phyloP scores from a whole-genome alignment of 2,797 vertebrate species.

The Chaetophractus vellerosus region DNA sequence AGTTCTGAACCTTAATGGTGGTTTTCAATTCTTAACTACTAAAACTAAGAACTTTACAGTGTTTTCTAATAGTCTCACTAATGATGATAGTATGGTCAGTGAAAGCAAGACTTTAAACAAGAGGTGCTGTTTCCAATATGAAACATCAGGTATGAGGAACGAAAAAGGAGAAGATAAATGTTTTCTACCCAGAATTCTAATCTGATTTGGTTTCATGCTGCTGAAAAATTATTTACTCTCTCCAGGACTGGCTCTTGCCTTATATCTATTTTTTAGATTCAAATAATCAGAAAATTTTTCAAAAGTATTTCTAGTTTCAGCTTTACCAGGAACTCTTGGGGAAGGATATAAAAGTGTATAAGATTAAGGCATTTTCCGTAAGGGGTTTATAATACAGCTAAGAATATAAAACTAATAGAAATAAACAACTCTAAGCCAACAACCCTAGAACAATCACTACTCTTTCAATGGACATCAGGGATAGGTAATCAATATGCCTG shows the following conservation, averaged over 20 bases:
- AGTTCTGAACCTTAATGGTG: neutral
- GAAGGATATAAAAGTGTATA: neutral
- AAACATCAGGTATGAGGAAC: neutral
- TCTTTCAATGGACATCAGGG: neutral
- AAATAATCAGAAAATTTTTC: conserved; percentile 34
- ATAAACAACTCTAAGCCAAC: neutral
- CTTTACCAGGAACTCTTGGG: neutral
- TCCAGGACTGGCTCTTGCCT: neutral
- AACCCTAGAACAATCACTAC: neutral
- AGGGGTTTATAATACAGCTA: neutral
- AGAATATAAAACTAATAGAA: conserved; percentile 10
- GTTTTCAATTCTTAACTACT: conserved; percentile 33
- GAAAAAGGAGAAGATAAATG: conserved; percentile 8
- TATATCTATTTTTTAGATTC: neutral
- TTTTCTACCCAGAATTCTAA: neutral
- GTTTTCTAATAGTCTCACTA: neutral
- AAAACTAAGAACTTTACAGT: conserved; percentile 15
- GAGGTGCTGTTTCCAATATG: neutral
- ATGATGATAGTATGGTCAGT: neutral
- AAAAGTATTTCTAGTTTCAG: neutral
- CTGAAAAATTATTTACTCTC: neutral
- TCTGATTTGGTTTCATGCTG: neutral
- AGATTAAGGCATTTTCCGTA: neutral
- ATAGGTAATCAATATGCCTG: neutral
- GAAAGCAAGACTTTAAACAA: conserved; percentile 38